phyloP scores from a whole-genome alignment of 1,140 invertebrate genomes.

The Trichonephila inaurata region DNA sequence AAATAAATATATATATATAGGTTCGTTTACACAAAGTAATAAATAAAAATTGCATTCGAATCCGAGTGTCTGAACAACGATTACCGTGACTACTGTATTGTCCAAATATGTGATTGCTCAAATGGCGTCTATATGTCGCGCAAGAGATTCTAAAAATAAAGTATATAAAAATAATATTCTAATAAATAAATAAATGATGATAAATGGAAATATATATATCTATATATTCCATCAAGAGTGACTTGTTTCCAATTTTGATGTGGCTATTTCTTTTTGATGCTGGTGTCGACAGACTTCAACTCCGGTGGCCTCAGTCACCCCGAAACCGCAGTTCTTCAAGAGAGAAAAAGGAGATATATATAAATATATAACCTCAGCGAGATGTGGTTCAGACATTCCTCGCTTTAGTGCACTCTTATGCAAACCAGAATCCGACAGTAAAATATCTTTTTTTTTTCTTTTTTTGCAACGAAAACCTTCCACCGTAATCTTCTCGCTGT shows the following conservation, averaged over 20 bases:
- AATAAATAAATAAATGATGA: slow-evolving; percentile 40
- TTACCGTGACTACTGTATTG: slow-evolving; percentile 17
- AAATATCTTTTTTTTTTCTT: neutral
- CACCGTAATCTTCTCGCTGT: slow-evolving; percentile 17
- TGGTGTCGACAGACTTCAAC: neutral
- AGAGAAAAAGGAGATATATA: neutral
- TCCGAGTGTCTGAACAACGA: slow-evolving; percentile 59
- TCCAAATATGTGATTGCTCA: slow-evolving; percentile 55
- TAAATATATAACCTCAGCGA: neutral
- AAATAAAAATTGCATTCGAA: slow-evolving; percentile 39
- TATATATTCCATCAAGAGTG: slow-evolving; percentile 24
- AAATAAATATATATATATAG: slow-evolving; percentile 20
- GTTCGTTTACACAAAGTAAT: slow-evolving; percentile 68
- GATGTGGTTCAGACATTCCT: slow-evolving; percentile 53
- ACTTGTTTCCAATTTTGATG: neutral
- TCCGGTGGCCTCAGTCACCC: neutral
- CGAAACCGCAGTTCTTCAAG: slow-evolving; percentile 19
- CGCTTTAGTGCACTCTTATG: neutral
- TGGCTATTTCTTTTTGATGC: slow-evolving; percentile 1
- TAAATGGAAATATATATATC: slow-evolving; percentile 21
- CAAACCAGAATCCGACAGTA: neutral
- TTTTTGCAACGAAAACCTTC: neutral
- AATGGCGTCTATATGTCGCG: slow-evolving; percentile 9
- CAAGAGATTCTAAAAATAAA: slow-evolving; percentile 39
- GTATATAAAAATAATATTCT: slow-evolving; percentile 43